Base-by-base conservation (phyloP, 2,113 vertebrate genomes). In the Mungos mungo region DNA sequence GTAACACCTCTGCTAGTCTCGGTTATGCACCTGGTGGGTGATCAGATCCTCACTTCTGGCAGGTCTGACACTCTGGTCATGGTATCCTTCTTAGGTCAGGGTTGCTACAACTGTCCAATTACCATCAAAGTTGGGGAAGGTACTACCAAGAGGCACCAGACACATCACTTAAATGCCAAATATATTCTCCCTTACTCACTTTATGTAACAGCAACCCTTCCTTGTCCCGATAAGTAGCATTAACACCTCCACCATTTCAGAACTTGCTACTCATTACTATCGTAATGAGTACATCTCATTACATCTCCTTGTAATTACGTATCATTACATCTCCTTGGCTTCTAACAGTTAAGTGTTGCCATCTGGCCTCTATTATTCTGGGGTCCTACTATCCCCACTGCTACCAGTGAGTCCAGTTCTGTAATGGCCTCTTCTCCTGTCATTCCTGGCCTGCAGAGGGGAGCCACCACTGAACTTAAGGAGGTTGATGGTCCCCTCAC, bases 291-390 rank as follows among this genome's bases (percentile, higher is more conserved):
- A n/a, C n/a, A n/a, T n/a, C n/a, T n/a, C n/a, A 77, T 85, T 92
- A 29, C 66, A 80, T 88, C 38, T 54, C 18, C 31, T 47, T 52
- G 54, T n/a, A n/a, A n/a, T n/a, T n/a, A n/a, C n/a, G n/a, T n/a
- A n/a, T n/a, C n/a, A 77, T 85, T 92, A 29, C 66, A 80, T 88
- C 38, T 54, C 18, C 31, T 47, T 52, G 54, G 7, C 71, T 80
- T 90, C 45, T 82, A 47, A 77, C 31, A 80, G 23, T 96, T 66
- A 87, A 79, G 76, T 65, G 54, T 65, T 18, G 41, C 68, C 21
- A n/a, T 68, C 63, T 96, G 92, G 54, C n/a, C 72, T 81, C 81
- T 63, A 12, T 90, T 90, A 18, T 92, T 90, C 86, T 27, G 76
- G 91, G 25, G 33, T 60, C 35, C 63, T 63, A 1, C 5, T 45